Base-by-base conservation (phyloP, 1,140 invertebrate species). In the Papilio dardanus region DNA sequence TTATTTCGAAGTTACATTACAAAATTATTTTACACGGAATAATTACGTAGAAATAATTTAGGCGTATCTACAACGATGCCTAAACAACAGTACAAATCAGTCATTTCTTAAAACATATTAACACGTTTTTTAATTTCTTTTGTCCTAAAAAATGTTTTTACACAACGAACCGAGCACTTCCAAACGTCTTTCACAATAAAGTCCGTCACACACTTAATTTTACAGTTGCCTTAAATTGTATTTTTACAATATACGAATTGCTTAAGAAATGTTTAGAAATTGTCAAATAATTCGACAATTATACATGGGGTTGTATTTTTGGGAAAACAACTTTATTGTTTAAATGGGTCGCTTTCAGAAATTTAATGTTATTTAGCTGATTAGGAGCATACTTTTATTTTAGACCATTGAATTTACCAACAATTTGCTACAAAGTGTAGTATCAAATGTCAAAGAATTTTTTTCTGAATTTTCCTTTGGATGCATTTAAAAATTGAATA, bases 81-180 rank as follows among this genome's bases (percentile, higher is more conserved):
- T 87, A 92, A 84, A 88, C 79, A 86, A 85, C 85, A 81, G 83
- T 88, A 89, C 81, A 85, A 89, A 82, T 92, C 90, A 92, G 90
- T 92, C 90, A 86, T 88, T 88, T 86, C 87, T 90, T 90, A 89
- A 87, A 91, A 91, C 83, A 83, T 86, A 84, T 87, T 82, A 83
- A 86, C 82, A 84, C 79, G 79, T 80, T 68, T 28, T 65, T 69
- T 37, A 24, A 40, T 12, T 40, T 69, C 24, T 3, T 28, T 69
- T 66, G 33, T 14, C 28, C 19, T 19, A 21, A 35, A 69, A 68
- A 40, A 69, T 69, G 67, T 69, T 42, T 24, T 40, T 66, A 33
- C 30, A 62, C 65, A 66, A 35, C 19, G 66, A 66, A 33, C 5
- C 19, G 28, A 69, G 67, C 67, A 40, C 35, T 62, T 12, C 21